Percentiles rank a stretch among this genome's conserved stretches.
These are phyloP conservation scores for Bruchidius siliquastri DNA, from an alignment of 2,888 invertebrate species.

Conservation along the genomic window DNA sequence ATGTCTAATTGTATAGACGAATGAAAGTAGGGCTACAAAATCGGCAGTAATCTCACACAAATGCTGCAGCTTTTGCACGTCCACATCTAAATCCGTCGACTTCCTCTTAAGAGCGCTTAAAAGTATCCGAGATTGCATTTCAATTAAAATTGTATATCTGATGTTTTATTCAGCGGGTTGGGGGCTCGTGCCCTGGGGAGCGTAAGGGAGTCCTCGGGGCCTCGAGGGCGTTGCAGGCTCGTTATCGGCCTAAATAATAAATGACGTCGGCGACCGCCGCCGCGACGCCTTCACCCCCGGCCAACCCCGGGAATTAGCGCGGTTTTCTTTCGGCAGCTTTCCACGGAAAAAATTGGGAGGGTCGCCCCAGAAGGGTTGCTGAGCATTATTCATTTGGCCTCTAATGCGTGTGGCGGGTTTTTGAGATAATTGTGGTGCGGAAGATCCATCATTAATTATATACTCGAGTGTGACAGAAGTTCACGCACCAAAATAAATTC, in stretches of 20 bases:
- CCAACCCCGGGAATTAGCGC: neutral
- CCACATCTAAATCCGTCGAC: neutral
- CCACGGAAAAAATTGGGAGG: neutral
- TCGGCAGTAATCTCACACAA: too few species aligned
- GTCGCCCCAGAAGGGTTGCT: neutral
- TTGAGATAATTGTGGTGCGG: neutral
- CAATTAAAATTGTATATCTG: conserved; percentile 29
- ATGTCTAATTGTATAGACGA: too few species aligned
- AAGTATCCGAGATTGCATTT: conserved; percentile 23
- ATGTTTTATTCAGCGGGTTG: conserved; percentile 37
- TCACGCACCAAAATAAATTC: too few species aligned
- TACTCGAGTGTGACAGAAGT: too few species aligned
- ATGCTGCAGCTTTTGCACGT: neutral
- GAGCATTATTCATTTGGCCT: neutral
- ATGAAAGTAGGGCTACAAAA: too few species aligned
- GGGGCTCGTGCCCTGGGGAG: neutral
- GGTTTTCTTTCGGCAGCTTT: neutral
- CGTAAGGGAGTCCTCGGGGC: neutral
- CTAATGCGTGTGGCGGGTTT: neutral
- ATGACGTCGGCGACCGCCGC: conserved; percentile 10
- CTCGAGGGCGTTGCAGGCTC: conserved; percentile 16
- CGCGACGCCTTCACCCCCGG: neutral
- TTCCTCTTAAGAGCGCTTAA: conserved; percentile 15
- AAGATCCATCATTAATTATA: neutral
- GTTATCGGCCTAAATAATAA: conserved; percentile 36